Evolutionary conservation across 2,797 vertebrate genomes (phyloP).

Genomic region (Chrysolophus pictus): DNA sequence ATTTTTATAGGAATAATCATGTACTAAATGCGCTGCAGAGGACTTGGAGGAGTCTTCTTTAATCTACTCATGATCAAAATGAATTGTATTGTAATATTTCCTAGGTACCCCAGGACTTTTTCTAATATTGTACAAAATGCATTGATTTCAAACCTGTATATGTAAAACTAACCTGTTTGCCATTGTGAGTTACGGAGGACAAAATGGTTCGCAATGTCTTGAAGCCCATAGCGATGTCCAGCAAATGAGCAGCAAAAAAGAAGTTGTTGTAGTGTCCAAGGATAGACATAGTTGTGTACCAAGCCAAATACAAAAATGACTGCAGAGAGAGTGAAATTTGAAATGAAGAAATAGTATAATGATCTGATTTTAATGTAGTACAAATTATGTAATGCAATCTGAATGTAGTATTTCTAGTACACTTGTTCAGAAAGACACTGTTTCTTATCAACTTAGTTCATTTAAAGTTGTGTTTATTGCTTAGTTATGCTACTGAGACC

Average conservation of each 20-base stretch:
- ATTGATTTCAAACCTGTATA: neutral
- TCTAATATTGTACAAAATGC: neutral
- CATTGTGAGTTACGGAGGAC: conserved; percentile 99
- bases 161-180: conserved; percentile 90
- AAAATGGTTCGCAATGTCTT: conserved; percentile 97
- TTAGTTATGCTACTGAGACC: neutral
- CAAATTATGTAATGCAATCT: neutral
- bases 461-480: neutral
- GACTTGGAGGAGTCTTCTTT: neutral
- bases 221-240: conserved; percentile 99
- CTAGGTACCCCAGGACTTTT: neutral
- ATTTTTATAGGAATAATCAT: neutral
- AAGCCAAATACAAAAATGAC: conserved; percentile 97
- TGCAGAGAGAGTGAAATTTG: conserved; percentile 63
- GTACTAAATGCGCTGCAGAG: neutral
- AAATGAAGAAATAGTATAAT: neutral
- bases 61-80: neutral
- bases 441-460: neutral
- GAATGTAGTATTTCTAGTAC: neutral
- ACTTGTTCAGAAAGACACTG: neutral
- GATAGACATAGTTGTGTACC: conserved; percentile 99
- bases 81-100: neutral
- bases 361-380: neutral
- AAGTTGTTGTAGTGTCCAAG: conserved; percentile 99
- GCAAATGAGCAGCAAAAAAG: conserved; percentile 97